Evolutionary conservation across 1,140 invertebrate species (phyloP).

Genomic region (Aleiodes sp.): DNA sequence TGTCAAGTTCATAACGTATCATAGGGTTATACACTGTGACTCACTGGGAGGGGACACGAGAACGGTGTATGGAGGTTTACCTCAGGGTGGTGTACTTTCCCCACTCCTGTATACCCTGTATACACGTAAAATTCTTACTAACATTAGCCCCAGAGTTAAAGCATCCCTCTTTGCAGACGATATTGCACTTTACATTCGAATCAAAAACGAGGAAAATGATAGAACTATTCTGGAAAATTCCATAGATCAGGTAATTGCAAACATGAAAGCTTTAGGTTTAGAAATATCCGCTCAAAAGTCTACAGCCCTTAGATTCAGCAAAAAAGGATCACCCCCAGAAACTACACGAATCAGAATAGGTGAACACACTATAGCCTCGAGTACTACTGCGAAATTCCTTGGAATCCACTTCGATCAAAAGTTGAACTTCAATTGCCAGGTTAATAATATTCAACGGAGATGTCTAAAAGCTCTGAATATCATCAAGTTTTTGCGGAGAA

Average conservation of each 20-base stretch:
- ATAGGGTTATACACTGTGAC: background rate
- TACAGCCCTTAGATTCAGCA: background rate
- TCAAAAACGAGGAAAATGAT: background rate
- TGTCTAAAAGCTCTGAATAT: slow-evolving; percentile 12
- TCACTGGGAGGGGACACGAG: background rate
- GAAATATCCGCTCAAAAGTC: background rate
- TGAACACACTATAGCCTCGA: background rate
- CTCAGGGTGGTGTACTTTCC: slow-evolving; percentile 31
- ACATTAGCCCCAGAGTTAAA: background rate
- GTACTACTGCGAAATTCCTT: slow-evolving; percentile 26
- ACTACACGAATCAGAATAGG: background rate
- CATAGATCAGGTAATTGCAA: background rate
- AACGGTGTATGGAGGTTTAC: slow-evolving; percentile 26
- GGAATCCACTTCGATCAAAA: slow-evolving; percentile 36
- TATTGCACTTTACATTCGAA: slow-evolving; percentile 23
- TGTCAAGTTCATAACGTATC: slow-evolving; percentile 23
- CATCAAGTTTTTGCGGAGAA: slow-evolving; percentile 36
- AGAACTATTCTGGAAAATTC: slow-evolving; percentile 21
- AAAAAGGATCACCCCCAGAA: background rate
- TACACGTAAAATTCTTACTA: background rate
- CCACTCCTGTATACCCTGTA: slow-evolving; percentile 15
- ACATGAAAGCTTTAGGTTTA: background rate
- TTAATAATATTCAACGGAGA: background rate
- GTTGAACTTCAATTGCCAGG: background rate
- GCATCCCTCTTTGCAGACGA: slow-evolving; percentile 30